Evolutionary conservation across 1,140 invertebrate species (phyloP).

Genomic region (Cherax quadricarinatus): DNA sequence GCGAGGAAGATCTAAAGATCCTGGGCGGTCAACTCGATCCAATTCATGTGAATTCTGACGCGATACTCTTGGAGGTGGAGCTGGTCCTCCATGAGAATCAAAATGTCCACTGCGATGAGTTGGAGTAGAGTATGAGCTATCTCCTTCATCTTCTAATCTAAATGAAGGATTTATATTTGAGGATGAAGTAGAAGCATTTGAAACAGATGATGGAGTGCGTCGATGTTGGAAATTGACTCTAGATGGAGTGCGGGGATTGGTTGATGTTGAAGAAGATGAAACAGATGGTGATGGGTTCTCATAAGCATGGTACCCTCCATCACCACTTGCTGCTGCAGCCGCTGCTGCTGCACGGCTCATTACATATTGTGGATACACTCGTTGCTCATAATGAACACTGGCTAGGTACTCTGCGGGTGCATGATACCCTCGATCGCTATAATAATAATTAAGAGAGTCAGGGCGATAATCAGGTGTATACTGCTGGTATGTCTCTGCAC

Average conservation of each 20-base stretch:
- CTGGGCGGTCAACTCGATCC: conserved; percentile 43
- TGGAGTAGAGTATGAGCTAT: conserved; percentile 78
- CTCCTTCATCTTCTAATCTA: conserved; percentile 82
- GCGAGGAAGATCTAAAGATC: conserved; percentile 54
- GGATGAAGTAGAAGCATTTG: conserved; percentile 81
- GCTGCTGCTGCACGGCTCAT: conserved; percentile 75
- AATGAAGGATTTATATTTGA: conserved; percentile 80
- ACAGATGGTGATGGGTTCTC: conserved; percentile 79
- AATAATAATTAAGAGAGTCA: conserved; percentile 40
- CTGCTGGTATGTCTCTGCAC: conserved; percentile 55
- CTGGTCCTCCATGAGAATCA: conserved; percentile 42
- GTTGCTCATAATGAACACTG: conserved; percentile 73
- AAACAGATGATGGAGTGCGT: conserved; percentile 85
- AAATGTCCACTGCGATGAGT: conserved; percentile 72
- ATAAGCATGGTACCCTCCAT: conserved; percentile 78
- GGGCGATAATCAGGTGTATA: conserved; percentile 39
- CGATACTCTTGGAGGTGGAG: conserved; percentile 63
- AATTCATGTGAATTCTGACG: conserved; percentile 59
- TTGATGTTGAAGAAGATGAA: conserved; percentile 72
- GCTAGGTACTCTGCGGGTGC: conserved; percentile 81
- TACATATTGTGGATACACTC: conserved; percentile 74
- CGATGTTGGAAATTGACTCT: conserved; percentile 78
- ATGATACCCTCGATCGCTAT: conserved; percentile 54
- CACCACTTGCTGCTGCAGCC: conserved; percentile 57
- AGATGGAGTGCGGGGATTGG: conserved; percentile 74